Evolutionary conservation across 1,140 invertebrate genomes (phyloP).

Genomic region (Mylabris phalerata): DNA sequence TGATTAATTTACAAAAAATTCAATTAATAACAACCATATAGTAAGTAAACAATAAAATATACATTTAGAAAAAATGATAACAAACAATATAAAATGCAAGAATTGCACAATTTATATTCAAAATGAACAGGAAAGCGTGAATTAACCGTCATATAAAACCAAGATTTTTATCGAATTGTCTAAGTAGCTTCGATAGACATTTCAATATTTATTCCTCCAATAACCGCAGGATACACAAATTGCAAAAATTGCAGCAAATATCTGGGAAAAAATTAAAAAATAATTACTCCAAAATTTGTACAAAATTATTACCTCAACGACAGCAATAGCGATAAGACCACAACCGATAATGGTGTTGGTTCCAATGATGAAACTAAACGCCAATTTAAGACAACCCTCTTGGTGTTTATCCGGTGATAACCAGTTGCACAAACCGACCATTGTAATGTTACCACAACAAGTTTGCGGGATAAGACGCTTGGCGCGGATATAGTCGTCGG

Average conservation of each 20-base stretch:
- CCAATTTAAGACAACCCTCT: constrained; percentile 56
- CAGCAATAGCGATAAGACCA: background rate
- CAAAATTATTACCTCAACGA: constrained; percentile 4
- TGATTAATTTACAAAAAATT: too few relatives aligned
- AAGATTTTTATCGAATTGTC: too few relatives aligned
- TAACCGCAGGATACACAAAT: constrained; percentile 13
- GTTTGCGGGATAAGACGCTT: constrained; percentile 51
- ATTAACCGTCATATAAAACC: too few relatives aligned
- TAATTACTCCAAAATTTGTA: too few relatives aligned
- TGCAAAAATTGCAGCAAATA: constrained; percentile 12
- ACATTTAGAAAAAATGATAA: too few relatives aligned
- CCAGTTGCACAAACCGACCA: constrained; percentile 42
- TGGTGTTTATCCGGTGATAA: constrained; percentile 33
- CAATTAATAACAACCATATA: too few relatives aligned
- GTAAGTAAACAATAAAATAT: too few relatives aligned
- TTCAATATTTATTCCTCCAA: constrained; percentile 7
- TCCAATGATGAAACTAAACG: constrained; percentile 44
- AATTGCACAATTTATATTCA: too few relatives aligned
- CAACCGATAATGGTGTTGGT: constrained; percentile 15
- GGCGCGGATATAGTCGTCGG: constrained; percentile 54
- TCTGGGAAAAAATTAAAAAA: background rate
- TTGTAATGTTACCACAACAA: constrained; percentile 48
- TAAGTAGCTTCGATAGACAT: too few relatives aligned
- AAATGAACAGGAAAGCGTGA: too few relatives aligned
- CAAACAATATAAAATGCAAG: too few relatives aligned